Evolutionary conservation across 2,888 invertebrate species (phyloP).

Genomic region (Cheilosia grossa): DNA sequence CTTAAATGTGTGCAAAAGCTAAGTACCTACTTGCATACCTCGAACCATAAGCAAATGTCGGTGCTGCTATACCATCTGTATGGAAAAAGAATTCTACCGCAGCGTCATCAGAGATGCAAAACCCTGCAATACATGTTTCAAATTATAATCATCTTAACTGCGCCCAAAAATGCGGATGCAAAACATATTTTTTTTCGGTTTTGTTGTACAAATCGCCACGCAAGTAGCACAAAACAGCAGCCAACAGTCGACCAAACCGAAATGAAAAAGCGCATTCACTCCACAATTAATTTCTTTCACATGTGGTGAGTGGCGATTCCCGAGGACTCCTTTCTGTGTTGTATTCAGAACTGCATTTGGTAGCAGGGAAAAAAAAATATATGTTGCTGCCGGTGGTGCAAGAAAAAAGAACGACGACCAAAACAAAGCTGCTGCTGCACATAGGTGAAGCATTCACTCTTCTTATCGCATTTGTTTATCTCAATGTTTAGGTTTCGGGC

Average conservation of each 20-base stretch:
- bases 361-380: constrained; percentile 27
- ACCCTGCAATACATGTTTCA: constrained; percentile 19
- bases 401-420: constrained; percentile 20
- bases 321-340: constrained; percentile 43
- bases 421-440: constrained; percentile 71
- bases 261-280: constrained; percentile 71
- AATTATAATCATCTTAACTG: constrained; percentile 61
- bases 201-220: constrained; percentile 48
- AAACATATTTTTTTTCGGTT: constrained; percentile 31
- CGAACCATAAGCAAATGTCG: no score
- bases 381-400: constrained; percentile 25
- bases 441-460: constrained; percentile 72
- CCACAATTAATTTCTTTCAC: constrained; percentile 74
- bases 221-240: constrained; percentile 52
- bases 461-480: constrained; percentile 75
- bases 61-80: neutral
- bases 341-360: constrained; percentile 57
- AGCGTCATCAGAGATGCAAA: constrained; percentile 48
- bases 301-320: constrained; percentile 67
- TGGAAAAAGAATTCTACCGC: neutral
- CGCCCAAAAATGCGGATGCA: constrained; percentile 68
- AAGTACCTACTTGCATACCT: no score
- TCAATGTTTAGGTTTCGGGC: constrained; percentile 74
- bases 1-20: no score
- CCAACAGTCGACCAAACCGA: constrained; percentile 33